Evolutionary conservation across 2,888 invertebrate species (phyloP), one percentile per base, ranked within the genome.

Genomic region (Physocephala rufipes): DNA sequence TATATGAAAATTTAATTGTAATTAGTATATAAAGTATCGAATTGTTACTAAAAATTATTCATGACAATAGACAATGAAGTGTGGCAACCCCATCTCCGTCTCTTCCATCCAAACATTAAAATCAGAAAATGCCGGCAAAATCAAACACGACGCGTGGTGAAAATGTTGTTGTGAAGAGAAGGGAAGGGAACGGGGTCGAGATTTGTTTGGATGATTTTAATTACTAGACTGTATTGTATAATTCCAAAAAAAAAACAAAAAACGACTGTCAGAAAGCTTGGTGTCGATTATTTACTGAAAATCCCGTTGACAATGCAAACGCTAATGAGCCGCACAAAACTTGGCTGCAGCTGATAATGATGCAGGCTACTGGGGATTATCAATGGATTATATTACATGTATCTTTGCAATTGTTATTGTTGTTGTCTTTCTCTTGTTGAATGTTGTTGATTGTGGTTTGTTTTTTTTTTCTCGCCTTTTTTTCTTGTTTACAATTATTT

Each of bases 291-390:
- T 67, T 66, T 66, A 47, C 67, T 26, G 58, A 47, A 19, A 67
- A 66, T 63, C 61, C 51, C 62, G 36, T 62, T 72, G 64, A 63
- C 68, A 69, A 71, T 59, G 21, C 74, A 72, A 76, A 72, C 77
- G 76, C 81, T 81, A 80, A 79, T 81, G 78, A 78, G 77, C 76
- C 79, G 75, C 77, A 76, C 74, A 78, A 78, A 79, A 78, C n/a
- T n/a, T n/a, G n/a, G 79, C 78, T 77, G 75, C 77, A 78, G 77
- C 79, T 77, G 78, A 80, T 81, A 75, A 80, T 79, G 75, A 72
- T 73, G 63, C 68, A n/a, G 67, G 64, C 68, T 67, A 68, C n/a
- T 15, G 67, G n/a, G 28, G 68, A 70, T 47, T 7, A 49, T 28
- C 21, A 36, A 16, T 12, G 64, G 78, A 79, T 79, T 80, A 79